Evolutionary conservation across 2,888 invertebrate genomes (phyloP).

Genomic region (Ophioninae sp.): DNA sequence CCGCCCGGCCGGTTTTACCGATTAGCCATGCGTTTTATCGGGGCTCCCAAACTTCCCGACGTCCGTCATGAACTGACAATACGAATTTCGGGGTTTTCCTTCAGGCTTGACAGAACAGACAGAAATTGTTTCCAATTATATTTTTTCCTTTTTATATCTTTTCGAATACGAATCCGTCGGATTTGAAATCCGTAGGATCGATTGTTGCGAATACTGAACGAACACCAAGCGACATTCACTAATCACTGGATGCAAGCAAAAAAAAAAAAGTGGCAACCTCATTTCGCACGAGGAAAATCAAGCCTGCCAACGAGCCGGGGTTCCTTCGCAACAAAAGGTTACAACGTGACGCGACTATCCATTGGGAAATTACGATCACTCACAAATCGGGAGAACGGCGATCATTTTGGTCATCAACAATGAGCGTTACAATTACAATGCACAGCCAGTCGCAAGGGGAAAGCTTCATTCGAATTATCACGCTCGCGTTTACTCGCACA

Average conservation of each 20-base stretch:
- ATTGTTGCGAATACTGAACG: neutral
- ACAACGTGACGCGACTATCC: neutral
- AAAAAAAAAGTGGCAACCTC: neutral
- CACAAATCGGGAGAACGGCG: neutral
- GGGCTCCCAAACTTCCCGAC: slow-evolving; percentile 4
- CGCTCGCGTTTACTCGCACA: neutral
- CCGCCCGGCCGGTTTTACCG: slow-evolving; percentile 13
- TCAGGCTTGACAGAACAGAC: neutral
- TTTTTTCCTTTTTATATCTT: neutral
- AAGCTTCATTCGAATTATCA: neutral
- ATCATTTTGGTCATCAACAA: neutral
- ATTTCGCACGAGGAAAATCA: neutral
- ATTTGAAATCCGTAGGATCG: neutral
- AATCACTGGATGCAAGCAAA: neutral
- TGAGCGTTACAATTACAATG: neutral
- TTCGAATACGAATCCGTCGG: neutral
- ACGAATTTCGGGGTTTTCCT: neutral
- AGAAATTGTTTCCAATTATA: neutral
- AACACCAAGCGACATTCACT: neutral
- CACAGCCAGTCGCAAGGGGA: neutral
- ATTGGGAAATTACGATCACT: neutral
- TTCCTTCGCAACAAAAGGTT: neutral
- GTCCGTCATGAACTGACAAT: slow-evolving; percentile 34
- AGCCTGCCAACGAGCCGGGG: neutral
- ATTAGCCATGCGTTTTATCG: slow-evolving; percentile 49